Conservation (phyloP, 2,888 invertebrate genomes). For the Tinea semifulvella region DNA sequence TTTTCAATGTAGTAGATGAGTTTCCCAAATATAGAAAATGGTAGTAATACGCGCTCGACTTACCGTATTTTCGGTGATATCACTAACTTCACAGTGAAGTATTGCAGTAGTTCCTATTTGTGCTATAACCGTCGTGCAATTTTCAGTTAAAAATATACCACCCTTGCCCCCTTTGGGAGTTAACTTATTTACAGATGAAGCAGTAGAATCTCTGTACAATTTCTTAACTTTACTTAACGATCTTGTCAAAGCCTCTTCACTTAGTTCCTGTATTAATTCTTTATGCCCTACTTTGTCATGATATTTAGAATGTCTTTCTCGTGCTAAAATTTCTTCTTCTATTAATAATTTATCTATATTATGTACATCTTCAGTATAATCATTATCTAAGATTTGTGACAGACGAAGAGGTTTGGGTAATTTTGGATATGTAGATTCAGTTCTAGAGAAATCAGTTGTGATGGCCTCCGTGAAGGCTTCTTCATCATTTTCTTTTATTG, state of each 20-base stretch:
- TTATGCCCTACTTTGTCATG: conserved; percentile 28
- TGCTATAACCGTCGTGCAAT: conserved; percentile 70
- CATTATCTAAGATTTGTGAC: conserved; percentile 36
- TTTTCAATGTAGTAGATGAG: too few relatives aligned
- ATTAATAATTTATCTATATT: conserved; percentile 44
- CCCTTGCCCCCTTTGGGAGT: conserved; percentile 42
- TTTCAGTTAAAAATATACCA: conserved; percentile 67
- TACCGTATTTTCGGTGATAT: conserved; percentile 71
- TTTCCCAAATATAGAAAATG: too few relatives aligned
- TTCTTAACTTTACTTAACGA: conserved; percentile 54
- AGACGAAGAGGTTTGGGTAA: conserved; percentile 50
- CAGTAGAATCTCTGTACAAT: conserved; percentile 59
- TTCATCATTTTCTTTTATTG: conserved; percentile 30
- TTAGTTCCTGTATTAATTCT: conserved; percentile 42
- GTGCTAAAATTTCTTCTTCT: conserved; percentile 36
- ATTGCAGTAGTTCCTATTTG: conserved; percentile 71
- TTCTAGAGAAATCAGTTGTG: neutral
- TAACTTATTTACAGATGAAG: conserved; percentile 50
- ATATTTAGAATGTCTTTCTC: conserved; percentile 38
- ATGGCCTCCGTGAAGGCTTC: conserved; percentile 35
- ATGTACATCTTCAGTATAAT: conserved; percentile 44
- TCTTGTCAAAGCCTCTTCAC: conserved; percentile 40
- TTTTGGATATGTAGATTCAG: conserved; percentile 36
- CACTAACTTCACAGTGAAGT: conserved; percentile 71
- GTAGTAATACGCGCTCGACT: too few relatives aligned